phyloP scores from a whole-genome alignment of 2,888 invertebrate species.

The Meghimatium bilineatum region DNA sequence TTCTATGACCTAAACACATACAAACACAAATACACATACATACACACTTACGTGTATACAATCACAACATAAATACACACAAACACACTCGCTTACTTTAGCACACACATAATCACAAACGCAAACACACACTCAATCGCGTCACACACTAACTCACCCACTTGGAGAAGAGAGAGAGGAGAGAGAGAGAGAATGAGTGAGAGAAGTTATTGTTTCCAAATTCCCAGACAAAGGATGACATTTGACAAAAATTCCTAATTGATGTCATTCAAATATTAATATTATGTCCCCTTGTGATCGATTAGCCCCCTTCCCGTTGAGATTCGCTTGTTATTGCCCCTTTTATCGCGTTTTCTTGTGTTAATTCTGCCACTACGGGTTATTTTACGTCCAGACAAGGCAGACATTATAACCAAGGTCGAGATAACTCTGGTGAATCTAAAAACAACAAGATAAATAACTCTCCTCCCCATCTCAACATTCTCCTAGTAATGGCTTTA shows the following conservation, averaged over 20 bases:
- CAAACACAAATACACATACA: too few species aligned
- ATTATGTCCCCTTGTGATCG: background rate
- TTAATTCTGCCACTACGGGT: background rate
- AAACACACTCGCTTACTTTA: too few species aligned
- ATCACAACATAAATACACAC: too few species aligned
- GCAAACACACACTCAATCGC: too few species aligned
- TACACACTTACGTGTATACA: too few species aligned
- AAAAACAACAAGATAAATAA: background rate
- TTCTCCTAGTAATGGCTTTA: too few species aligned
- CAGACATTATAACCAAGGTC: background rate
- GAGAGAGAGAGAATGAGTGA: too few species aligned
- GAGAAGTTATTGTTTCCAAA: too few species aligned
- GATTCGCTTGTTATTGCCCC: background rate
- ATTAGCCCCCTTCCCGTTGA: background rate
- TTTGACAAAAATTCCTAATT: background rate
- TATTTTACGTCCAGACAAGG: background rate
- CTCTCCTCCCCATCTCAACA: background rate
- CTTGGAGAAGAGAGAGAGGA: too few species aligned
- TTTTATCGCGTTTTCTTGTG: background rate
- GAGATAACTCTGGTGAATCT: background rate
- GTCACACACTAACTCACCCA: too few species aligned
- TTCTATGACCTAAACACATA: too few species aligned
- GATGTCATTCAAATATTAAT: background rate
- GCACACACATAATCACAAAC: too few species aligned
- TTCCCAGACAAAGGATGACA: background rate